Evolutionary conservation across 2,113 vertebrate species (phyloP).

Genomic region (Actenoides hombroni): DNA sequence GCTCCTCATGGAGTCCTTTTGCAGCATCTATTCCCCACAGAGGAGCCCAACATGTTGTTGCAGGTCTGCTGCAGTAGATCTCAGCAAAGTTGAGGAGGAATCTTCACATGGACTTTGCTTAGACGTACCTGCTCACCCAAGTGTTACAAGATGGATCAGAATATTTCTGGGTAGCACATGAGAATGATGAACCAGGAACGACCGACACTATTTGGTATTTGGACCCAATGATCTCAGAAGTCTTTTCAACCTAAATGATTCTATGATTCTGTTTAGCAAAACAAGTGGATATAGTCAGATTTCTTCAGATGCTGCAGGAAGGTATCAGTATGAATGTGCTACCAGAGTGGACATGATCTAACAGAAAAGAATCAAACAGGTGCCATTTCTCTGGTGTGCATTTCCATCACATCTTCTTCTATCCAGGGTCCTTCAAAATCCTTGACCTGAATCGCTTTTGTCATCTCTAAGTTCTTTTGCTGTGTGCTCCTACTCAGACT

Average conservation of each 20-base stretch:
- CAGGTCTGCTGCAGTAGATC: neutral
- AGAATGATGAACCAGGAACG: neutral
- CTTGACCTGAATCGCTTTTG: neutral
- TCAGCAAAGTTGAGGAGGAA: neutral
- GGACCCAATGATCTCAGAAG: no score
- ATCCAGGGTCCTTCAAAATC: neutral
- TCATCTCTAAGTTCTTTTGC: neutral
- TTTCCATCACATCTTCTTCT: neutral
- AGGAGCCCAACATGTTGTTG: neutral
- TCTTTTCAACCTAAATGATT: no score
- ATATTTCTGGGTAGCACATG: neutral
- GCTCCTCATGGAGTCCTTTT: neutral
- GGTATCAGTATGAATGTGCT: neutral
- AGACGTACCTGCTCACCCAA: neutral
- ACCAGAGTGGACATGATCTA: neutral
- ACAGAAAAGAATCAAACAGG: neutral
- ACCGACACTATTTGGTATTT: neutral
- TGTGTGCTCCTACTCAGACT: neutral
- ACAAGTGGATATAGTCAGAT: neutral
- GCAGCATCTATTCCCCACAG: neutral
- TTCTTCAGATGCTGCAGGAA: neutral
- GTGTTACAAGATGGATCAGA: neutral
- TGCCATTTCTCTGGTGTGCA: neutral
- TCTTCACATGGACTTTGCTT: neutral
- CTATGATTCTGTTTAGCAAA: neutral